These are phyloP conservation scores for Thalpophila matura DNA, from an alignment of 2,888 invertebrate species.

Conservation along the genomic window DNA sequence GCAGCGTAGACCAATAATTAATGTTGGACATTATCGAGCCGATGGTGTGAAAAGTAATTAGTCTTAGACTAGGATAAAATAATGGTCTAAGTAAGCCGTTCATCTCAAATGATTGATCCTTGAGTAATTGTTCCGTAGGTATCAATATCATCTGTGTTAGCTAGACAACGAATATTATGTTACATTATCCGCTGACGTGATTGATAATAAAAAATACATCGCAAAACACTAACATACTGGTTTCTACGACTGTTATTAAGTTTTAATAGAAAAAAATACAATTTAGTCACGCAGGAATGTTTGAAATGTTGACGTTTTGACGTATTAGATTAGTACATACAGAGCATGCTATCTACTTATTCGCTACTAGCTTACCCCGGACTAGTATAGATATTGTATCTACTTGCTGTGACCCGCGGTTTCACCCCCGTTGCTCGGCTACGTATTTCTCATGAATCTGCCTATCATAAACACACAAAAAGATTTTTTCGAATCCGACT, in stretches of 20 bases:
- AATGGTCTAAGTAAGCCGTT: background rate
- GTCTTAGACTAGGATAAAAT: no score
- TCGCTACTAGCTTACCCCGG: no score
- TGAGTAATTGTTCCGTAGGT: conserved; percentile 1
- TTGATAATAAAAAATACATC: conserved; percentile 29
- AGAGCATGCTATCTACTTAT: background rate
- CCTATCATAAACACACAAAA: no score
- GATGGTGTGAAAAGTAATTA: no score
- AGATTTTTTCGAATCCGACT: no score
- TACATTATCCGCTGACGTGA: conserved; percentile 27
- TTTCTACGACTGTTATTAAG: conserved; percentile 22
- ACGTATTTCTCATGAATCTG: no score
- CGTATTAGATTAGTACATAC: background rate
- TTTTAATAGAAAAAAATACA: conserved; percentile 6
- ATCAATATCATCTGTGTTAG: conserved; percentile 18
- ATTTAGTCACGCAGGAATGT: background rate
- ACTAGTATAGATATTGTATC: no score
- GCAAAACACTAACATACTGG: conserved; percentile 6
- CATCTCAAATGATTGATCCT: conserved; percentile 21
- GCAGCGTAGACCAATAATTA: no score
- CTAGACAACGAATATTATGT: conserved; percentile 25
- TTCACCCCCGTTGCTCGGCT: no score
- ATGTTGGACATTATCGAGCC: no score
- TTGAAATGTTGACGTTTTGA: conserved; percentile 1
- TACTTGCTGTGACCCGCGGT: no score